Percentiles rank a stretch among this genome's conserved stretches.
Evolutionary conservation across 2,888 invertebrate genomes (phyloP).

Genomic region (Heliconius cydno): DNA sequence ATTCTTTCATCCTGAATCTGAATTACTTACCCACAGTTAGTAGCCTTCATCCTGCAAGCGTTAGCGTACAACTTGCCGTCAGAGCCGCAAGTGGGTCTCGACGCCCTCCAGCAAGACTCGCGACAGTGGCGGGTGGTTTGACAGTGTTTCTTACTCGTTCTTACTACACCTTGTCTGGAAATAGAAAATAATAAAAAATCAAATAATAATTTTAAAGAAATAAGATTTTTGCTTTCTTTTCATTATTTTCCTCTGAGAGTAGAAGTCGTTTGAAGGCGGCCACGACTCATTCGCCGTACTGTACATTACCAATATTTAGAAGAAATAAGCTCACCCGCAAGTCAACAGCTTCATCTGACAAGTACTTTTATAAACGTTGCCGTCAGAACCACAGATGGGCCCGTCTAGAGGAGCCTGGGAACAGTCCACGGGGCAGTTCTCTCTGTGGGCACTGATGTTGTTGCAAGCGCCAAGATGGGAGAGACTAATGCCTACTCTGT

Average conservation of each 20-base stretch:
- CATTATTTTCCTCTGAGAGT: too few relatives aligned
- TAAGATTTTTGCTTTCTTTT: too few relatives aligned
- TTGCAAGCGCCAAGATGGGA: slow-evolving; percentile 94
- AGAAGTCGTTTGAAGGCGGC: neutral
- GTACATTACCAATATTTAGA: neutral
- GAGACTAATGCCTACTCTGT: slow-evolving; percentile 91
- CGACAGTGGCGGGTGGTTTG: slow-evolving; percentile 95
- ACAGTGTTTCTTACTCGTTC: slow-evolving; percentile 92
- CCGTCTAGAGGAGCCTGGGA: slow-evolving; percentile 94
- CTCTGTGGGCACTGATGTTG: slow-evolving; percentile 90
- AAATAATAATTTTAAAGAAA: neutral
- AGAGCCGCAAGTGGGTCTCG: slow-evolving; percentile 94
- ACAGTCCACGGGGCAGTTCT: slow-evolving; percentile 94
- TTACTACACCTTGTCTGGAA: slow-evolving; percentile 91
- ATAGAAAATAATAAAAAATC: neutral
- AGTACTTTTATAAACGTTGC: slow-evolving; percentile 95
- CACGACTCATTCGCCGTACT: neutral
- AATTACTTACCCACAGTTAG: slow-evolving; percentile 91
- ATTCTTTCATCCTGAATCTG: too few relatives aligned
- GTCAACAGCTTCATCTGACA: slow-evolving; percentile 96
- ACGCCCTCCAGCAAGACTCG: slow-evolving; percentile 95
- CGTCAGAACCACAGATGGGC: slow-evolving; percentile 95
- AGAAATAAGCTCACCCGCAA: slow-evolving; percentile 86
- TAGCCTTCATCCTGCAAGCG: slow-evolving; percentile 95
- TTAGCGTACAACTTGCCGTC: slow-evolving; percentile 95